phyloP scores from a whole-genome alignment of 2,797 vertebrate species.

The Emydoidea blandingii region DNA sequence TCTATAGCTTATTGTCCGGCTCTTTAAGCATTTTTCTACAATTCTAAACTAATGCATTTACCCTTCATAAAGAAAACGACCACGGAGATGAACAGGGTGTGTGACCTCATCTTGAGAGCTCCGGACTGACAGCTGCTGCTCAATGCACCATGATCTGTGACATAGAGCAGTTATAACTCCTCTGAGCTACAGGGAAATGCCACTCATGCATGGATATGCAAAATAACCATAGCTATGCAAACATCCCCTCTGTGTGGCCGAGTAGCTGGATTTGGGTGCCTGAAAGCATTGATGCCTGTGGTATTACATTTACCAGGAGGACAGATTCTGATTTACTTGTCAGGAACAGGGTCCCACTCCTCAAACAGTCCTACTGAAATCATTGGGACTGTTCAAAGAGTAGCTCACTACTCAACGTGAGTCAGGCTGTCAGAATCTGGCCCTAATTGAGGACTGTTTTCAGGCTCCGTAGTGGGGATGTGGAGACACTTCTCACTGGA shows the following conservation, averaged over 20 bases:
- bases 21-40: too few relatives aligned
- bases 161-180: rapidly evolving
- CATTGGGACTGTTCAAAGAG: neutral
- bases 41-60: too few relatives aligned
- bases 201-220: neutral
- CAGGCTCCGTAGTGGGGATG: neutral
- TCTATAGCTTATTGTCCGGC: too few relatives aligned
- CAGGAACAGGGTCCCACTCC: rapidly evolving
- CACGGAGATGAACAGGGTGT: too few relatives aligned
- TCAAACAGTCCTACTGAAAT: neutral
- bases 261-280: neutral
- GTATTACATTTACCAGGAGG: neutral
- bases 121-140: neutral
- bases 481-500: neutral
- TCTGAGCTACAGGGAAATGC: neutral
- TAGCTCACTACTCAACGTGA: neutral
- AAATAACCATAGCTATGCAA: neutral
- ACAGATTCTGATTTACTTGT: neutral
- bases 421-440: too few relatives aligned
- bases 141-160: neutral
- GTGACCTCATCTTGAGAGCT: too few relatives aligned
- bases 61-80: too few relatives aligned
- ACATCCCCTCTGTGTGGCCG: too few relatives aligned
- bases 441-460: neutral
- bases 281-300: neutral